phyloP scores from a whole-genome alignment of 2,888 invertebrate species.

The Lycocerus yunnanus region DNA sequence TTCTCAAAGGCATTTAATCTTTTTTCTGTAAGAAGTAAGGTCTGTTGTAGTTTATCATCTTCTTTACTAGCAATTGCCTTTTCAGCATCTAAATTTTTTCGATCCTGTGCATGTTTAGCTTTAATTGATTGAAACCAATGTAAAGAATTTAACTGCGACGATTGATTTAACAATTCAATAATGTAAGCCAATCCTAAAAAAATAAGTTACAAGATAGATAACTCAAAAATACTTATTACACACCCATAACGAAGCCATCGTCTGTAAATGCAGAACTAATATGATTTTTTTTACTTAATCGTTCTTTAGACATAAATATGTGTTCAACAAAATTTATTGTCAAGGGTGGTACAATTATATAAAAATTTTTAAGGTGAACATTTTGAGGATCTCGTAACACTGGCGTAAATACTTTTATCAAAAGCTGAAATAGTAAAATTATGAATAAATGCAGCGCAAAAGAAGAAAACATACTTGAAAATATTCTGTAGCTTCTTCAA shows the following conservation, averaged over 20 bases:
- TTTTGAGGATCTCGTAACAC: slow-evolving; percentile 86
- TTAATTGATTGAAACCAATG: slow-evolving; percentile 94
- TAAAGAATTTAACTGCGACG: slow-evolving; percentile 82
- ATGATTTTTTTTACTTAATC: slow-evolving; percentile 88
- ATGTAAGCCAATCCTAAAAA: slow-evolving; percentile 80
- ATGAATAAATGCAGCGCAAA: neutral
- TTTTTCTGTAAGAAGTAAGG: slow-evolving; percentile 85
- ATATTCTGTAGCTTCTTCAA: slow-evolving; percentile 45
- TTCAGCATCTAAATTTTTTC: slow-evolving; percentile 60
- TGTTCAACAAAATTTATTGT: slow-evolving; percentile 95
- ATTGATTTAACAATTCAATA: slow-evolving; percentile 85
- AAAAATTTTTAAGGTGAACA: slow-evolving; percentile 89
- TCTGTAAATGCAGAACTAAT: slow-evolving; percentile 91
- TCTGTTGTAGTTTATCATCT: slow-evolving; percentile 91
- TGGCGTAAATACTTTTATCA: slow-evolving; percentile 91
- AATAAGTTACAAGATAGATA: slow-evolving; percentile 6
- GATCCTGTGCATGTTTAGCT: slow-evolving; percentile 72
- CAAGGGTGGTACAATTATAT: slow-evolving; percentile 89
- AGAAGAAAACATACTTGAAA: slow-evolving; percentile 36
- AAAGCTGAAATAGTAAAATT: slow-evolving; percentile 60
- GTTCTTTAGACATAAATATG: slow-evolving; percentile 88
- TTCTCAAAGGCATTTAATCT: slow-evolving; percentile 74
- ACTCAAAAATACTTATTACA: slow-evolving; percentile 35
- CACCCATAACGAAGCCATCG: slow-evolving; percentile 97
- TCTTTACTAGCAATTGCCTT: slow-evolving; percentile 59